Percentiles rank a stretch among this genome's conserved stretches.
Evolutionary conservation across 2,888 invertebrate species (phyloP).

Genomic region (Eulithis testata): DNA sequence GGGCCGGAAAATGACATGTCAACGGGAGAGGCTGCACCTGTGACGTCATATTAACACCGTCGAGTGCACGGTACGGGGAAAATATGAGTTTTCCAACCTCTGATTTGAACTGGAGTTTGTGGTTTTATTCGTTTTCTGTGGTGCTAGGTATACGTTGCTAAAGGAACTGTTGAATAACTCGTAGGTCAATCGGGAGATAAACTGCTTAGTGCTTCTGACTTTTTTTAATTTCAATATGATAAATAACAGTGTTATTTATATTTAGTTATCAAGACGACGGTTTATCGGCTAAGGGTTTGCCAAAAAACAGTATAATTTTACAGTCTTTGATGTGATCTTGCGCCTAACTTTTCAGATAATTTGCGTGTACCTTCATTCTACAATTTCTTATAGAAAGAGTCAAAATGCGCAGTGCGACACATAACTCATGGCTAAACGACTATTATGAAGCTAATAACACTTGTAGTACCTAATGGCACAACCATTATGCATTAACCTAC

Average conservation of each 20-base stretch:
- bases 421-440: conserved; percentile 12
- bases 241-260: too few species aligned
- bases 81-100: conserved; percentile 25
- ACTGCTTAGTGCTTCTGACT: too few species aligned
- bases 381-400: conserved; percentile 5
- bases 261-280: too few species aligned
- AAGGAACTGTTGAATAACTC: not conserved
- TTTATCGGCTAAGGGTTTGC: too few species aligned
- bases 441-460: not conserved
- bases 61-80: conserved; percentile 36
- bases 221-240: too few species aligned
- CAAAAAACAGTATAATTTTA: too few species aligned
- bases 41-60: conserved; percentile 54
- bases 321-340: too few species aligned
- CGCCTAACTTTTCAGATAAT: too few species aligned
- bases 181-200: too few species aligned
- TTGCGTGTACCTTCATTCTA: too few species aligned
- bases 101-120: conserved; percentile 18
- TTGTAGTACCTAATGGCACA: not conserved
- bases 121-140: conserved; percentile 10
- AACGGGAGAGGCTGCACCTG: conserved; percentile 49
- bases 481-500: too few species aligned
- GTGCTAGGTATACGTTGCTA: not conserved
- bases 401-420: conserved; percentile 21
- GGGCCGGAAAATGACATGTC: conserved; percentile 80